Evolutionary conservation across 2,888 invertebrate genomes (phyloP), one percentile per base, ranked within the genome.

Genomic region (Agrotis ipsilon): DNA sequence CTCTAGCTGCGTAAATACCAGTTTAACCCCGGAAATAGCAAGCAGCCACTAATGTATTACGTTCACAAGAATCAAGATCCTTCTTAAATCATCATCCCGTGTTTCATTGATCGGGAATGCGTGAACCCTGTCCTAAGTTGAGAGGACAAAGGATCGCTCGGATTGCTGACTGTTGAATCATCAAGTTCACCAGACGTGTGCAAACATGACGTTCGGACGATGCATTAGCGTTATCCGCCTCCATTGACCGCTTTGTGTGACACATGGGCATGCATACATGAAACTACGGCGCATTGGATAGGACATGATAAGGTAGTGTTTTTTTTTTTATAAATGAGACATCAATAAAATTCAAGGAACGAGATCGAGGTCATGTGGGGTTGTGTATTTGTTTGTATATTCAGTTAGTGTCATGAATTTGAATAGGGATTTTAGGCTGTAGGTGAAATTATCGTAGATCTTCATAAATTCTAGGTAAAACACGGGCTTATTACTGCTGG

Each of bases 51-150:
- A 84, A 86, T 78, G n/a, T n/a, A 58, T 73, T 77, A 21, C 39
- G 72, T 76, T 72, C 75, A 86, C 79, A 66, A 63, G 59, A 61
- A 19, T 55, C 55, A 16, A 68, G 62, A 71, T 68, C 75, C 71
- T 55, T 72, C 75, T 68, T 80, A 81, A 81, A 77, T 80, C 78
- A 79, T 83, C 84, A 78, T 81, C 77, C 82, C 79, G 76, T 87
- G 88, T 75, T 78, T 91, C 91, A 90, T 84, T 83, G 80, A 82
- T 74, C 74, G 83, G 86, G 92, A 91, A 92, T 91, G 90, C 84
- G 82, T 80, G 87, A 87, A 76, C 81, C 86, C 89, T 87, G 89
- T 80, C 86, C 89, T 89, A 90, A 90, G 75, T 69, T 81, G 67
- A 71, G 71, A 59, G 73, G 74, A 80, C 82, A 87, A 87, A 83